Evolutionary conservation across 2,888 invertebrate species (phyloP), one percentile per base, ranked within the genome.

Genomic region (Drosophila atripex): DNA sequence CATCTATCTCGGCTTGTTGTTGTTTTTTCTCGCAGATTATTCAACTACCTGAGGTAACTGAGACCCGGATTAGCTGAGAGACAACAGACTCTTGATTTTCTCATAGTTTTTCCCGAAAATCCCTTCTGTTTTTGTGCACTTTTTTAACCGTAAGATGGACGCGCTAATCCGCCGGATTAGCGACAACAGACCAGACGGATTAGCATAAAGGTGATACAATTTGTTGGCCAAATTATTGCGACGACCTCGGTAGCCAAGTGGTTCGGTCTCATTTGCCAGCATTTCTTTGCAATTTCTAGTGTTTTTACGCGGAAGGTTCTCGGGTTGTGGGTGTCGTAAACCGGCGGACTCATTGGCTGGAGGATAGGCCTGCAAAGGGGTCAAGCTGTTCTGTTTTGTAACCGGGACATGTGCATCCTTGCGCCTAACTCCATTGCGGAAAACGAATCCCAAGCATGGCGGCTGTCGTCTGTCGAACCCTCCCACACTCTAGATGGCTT

Each of bases 171-270:
- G 71, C 59, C 57, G 85, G 82, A 82, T 82, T 84, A 82, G 85
- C 47, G 47, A 61, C 60, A 61, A 61, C 57, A 57, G 72, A 70
- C 46, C 68, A 57, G 69, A 68, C 73, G 82, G 85, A 82, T 82
- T 82, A 84, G 75, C 85, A 74, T 71, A 82, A 77, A 74, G 77
- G 82, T 82, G 85, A 82, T 82, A 82, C 82, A 82, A 82, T 82
- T 82, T 69, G 77, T 65, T 45, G 56, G 73, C 52, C 45, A 58
- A 82, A 75, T 75, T 65, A 80, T 78, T 72, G 75, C 60, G 52
- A 60, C 85, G 60, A 78, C 77, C 78, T 80, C 73, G 60, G 41
- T 59, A 3, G 39, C 12, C 35, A 50, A 50, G 55, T 49, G 41
- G 43, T 14, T 28, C 30, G 35, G 46, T 38, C 43, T 51, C 28